These are phyloP conservation scores for Ennomos fuscantarius DNA, from an alignment of 2,888 invertebrate genomes.

Conservation along the genomic window DNA sequence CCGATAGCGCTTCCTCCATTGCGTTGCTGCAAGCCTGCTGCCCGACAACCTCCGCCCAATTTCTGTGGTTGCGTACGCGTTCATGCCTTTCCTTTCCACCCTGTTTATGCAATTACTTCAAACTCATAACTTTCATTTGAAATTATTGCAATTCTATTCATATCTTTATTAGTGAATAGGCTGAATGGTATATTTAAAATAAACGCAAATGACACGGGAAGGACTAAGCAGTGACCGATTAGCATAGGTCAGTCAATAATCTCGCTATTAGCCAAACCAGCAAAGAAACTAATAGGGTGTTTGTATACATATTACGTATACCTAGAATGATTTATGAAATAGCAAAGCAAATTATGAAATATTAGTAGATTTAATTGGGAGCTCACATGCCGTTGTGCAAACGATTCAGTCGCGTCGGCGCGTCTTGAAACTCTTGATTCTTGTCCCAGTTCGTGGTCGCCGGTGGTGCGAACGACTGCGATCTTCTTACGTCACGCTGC, in stretches of 20 bases:
- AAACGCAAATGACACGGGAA: conserved; percentile 1
- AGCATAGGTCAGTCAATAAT: background rate
- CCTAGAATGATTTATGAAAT: conserved; percentile 12
- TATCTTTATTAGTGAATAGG: conserved; percentile 1
- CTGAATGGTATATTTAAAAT: background rate
- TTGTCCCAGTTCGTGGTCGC: conserved; percentile 69
- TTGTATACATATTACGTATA: background rate
- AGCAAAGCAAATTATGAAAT: conserved; percentile 11
- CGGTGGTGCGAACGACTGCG: conserved; percentile 42
- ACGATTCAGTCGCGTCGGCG: conserved; percentile 61
- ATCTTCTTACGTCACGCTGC: conserved; percentile 61
- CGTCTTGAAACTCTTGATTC: conserved; percentile 58
- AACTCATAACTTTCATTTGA: conserved; percentile 2
- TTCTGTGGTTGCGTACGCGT: conserved; percentile 54
- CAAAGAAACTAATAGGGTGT: conserved; percentile 2
- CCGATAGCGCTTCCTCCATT: conserved; percentile 74
- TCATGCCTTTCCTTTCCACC: conserved; percentile 24
- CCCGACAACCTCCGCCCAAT: conserved; percentile 51
- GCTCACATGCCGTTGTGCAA: conserved; percentile 55
- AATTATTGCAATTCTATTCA: conserved; percentile 7
- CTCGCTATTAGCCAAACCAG: background rate
- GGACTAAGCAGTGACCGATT: background rate
- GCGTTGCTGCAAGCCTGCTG: conserved; percentile 47
- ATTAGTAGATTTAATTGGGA: conserved; percentile 27
- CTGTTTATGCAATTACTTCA: conserved; percentile 16